Conservation (phyloP, 1,140 invertebrate species). For the Andrena cerasifolii region DNA sequence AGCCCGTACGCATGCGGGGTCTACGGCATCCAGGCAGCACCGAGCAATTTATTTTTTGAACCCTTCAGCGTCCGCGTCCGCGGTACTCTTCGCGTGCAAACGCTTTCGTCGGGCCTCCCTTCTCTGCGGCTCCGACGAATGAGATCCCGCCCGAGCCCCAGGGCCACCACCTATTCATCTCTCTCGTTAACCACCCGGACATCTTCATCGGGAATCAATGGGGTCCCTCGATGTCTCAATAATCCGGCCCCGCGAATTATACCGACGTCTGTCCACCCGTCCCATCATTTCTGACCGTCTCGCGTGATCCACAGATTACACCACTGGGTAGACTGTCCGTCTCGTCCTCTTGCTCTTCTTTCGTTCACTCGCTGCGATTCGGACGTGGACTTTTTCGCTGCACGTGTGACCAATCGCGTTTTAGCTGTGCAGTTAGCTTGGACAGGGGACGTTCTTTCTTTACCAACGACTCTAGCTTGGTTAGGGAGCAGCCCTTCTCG, state of each 20-base stretch:
- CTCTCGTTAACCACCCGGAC: slow-evolving; percentile 65
- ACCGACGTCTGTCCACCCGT: slow-evolving; percentile 8
- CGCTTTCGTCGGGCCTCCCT: slow-evolving; percentile 13
- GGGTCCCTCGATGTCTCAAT: slow-evolving; percentile 58
- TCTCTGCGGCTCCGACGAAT: slow-evolving; percentile 29
- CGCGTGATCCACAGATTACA: slow-evolving; percentile 28
- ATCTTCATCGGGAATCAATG: slow-evolving; percentile 65
- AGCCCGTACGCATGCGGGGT: slow-evolving; percentile 17
- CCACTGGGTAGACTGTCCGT: background rate
- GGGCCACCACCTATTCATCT: slow-evolving; percentile 58
- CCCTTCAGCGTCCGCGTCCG: slow-evolving; percentile 40
- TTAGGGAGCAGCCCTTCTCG: too few species aligned
- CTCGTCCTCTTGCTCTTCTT: too few species aligned
- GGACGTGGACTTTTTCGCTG: background rate
- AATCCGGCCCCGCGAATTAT: slow-evolving; percentile 58
- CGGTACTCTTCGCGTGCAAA: slow-evolving; percentile 43
- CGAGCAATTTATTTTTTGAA: slow-evolving; percentile 62
- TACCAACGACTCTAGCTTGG: too few species aligned
- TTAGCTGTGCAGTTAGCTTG: slow-evolving; percentile 9
- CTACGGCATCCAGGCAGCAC: slow-evolving; percentile 36
- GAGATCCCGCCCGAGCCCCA: slow-evolving; percentile 42
- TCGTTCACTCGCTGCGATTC: slow-evolving; percentile 4
- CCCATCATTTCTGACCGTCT: background rate
- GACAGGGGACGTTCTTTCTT: too few species aligned
- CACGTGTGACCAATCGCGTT: background rate